Evolutionary conservation across 2,888 invertebrate species (phyloP), one percentile per base, ranked within the genome.

Genomic region (Adineta ricciae): DNA sequence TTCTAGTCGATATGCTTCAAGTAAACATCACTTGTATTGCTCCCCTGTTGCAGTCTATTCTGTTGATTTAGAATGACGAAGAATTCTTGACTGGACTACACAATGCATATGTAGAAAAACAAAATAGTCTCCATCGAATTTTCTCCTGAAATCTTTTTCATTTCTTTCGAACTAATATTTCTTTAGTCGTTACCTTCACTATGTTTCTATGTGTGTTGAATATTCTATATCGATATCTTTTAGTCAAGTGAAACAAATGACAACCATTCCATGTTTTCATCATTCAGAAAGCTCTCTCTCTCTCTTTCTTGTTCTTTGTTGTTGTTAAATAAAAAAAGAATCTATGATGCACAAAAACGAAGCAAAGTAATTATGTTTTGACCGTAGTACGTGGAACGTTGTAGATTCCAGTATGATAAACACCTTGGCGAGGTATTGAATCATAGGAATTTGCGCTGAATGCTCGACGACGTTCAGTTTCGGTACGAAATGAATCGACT

Each of bases 401-500:
- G 50, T 83, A 83, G 36, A 83, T 83, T 83, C 83, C 83, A 27
- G 49, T n/a, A 49, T 83, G 83, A 50, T 49, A 52, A 27, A 32
- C 32, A 24, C 86, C 86, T 50, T 84, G 56, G 32, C 86, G 78
- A 32, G 86, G 82, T 27, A 84, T 64, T 41, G 64, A 82, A 41
- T 86, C 86, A 46, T 64, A 83, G 21, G 84, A 36, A 84, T 84
- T 54, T n/a, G 86, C 83, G 54, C 84, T 86, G 11, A 50, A 72
- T 16, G 86, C 86, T 56, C 54, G 78, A 46, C 83, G 41, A 49
- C 86, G 52, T 49, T 73, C 36, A 14, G 27, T 16, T 16, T 54
- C 84, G 50, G n/a, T 84, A 32, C 86, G 84, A 64, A 86, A 86
- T 50, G 86, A 84, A 41, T 83, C 83, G 32, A 86, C 84, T 41